Evolutionary conservation across 1,140 invertebrate genomes (phyloP).

Genomic region (Nasonia longicornis): DNA sequence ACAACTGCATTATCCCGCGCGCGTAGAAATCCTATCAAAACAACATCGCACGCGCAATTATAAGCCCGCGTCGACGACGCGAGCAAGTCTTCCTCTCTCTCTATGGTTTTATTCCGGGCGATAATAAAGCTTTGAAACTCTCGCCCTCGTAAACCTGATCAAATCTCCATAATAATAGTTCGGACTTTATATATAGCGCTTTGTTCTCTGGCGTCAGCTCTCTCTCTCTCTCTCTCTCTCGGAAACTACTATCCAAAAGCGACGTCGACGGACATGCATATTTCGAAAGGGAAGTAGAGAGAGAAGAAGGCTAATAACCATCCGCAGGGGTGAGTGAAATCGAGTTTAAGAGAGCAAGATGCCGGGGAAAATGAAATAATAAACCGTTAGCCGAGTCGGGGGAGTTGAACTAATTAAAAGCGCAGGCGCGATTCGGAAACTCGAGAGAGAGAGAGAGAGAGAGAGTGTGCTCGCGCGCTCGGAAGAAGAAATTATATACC

Average conservation of each 20-base stretch:
- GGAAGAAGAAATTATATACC: too few species aligned
- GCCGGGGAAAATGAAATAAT: conserved; percentile 33
- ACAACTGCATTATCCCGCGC: neutral
- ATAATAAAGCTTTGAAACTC: neutral
- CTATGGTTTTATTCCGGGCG: neutral
- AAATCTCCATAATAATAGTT: conserved; percentile 14
- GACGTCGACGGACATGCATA: neutral
- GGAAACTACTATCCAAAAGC: neutral
- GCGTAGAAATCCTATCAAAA: neutral
- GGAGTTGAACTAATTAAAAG: conserved; percentile 41
- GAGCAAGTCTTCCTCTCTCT: neutral
- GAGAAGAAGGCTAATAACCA: conserved; percentile 21
- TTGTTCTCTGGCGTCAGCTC: too few species aligned
- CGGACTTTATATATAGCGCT: neutral
- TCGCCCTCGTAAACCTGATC: neutral
- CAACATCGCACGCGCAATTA: neutral
- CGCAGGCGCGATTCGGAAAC: conserved; percentile 26
- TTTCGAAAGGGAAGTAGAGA: neutral
- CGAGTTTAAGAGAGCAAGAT: conserved; percentile 36
- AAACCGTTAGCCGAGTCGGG: conserved; percentile 4
- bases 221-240: too few species aligned
- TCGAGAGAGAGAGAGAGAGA: neutral
- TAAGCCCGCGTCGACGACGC: neutral
- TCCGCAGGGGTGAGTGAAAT: conserved; percentile 12
- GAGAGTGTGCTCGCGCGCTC: too few species aligned